Percentiles rank a stretch among this genome's conserved stretches.
These are phyloP conservation scores for Trissolcus brochymenae DNA, from an alignment of 2,888 invertebrate species.

Conservation along the genomic window DNA sequence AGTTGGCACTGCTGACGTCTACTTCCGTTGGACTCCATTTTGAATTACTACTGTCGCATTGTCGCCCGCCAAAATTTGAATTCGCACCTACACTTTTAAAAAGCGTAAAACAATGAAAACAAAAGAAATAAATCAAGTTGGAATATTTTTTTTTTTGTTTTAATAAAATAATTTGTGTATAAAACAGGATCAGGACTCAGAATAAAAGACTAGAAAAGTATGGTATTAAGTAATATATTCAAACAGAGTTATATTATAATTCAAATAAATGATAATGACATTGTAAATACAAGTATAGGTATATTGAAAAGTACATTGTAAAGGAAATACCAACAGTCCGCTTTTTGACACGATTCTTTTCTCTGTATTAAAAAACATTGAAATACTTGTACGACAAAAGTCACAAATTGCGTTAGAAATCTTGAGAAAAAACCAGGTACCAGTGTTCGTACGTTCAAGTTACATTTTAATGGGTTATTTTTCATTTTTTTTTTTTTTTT, in stretches of 20 bases:
- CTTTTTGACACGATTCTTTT: conserved; percentile 27
- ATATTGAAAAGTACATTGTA: conserved; percentile 44
- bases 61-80: conserved; percentile 46
- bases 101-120: not conserved
- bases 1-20: conserved; percentile 75
- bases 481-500: no score
- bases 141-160: no score
- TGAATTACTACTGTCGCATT: conserved; percentile 59
- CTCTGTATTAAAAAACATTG: conserved; percentile 22
- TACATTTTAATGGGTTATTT: no score
- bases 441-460: conserved; percentile 32
- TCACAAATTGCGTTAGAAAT: conserved; percentile 29
- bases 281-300: conserved; percentile 30
- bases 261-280: conserved; percentile 43
- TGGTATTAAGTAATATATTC: conserved; percentile 53
- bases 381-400: conserved; percentile 41
- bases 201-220: not conserved
- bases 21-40: conserved; percentile 72
- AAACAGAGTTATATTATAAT: conserved; percentile 47
- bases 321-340: conserved; percentile 49
- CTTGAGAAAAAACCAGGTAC: conserved; percentile 40
- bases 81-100: not conserved
- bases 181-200: not conserved
- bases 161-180: no score
- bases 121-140: not conserved